Conservation (phyloP, 2,888 invertebrate genomes). For the Hemicrepidius hirtus region DNA sequence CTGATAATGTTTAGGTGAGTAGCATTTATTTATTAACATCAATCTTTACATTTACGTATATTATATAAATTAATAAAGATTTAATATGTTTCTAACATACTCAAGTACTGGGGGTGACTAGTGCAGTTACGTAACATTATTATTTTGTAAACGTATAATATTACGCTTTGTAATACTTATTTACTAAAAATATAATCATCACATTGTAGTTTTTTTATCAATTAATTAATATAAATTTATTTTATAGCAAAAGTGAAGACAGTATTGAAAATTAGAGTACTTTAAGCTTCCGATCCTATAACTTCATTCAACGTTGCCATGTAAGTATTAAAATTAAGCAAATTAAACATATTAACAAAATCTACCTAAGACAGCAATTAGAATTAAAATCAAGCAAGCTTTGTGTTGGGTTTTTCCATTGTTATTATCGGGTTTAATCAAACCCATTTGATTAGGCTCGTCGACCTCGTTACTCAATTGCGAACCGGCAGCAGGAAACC, state of each 20-base stretch:
- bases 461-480: constrained; percentile 75
- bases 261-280: not conserved
- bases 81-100: not conserved
- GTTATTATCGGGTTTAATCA: constrained; percentile 63
- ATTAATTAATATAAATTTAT: not conserved
- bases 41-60: not conserved
- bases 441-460: constrained; percentile 76
- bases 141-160: constrained; percentile 31
- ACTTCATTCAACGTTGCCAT: no score
- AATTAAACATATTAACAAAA: constrained; percentile 12
- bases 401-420: not conserved
- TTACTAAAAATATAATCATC: constrained; percentile 33
- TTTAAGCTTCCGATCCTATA: not conserved
- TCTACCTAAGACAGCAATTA: not conserved
- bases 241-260: constrained; percentile 4
- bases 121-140: constrained; percentile 35
- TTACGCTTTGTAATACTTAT: constrained; percentile 8
- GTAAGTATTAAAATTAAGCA: not conserved
- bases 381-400: not conserved
- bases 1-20: no score
- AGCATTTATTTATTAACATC: not conserved
- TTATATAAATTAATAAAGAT: constrained; percentile 5
- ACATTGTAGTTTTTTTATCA: constrained; percentile 10
- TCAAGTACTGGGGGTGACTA: constrained; percentile 35
- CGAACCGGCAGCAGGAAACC: constrained; percentile 74